Base-by-base conservation (phyloP, 2,888 invertebrate genomes). In the Cancer borealis region DNA sequence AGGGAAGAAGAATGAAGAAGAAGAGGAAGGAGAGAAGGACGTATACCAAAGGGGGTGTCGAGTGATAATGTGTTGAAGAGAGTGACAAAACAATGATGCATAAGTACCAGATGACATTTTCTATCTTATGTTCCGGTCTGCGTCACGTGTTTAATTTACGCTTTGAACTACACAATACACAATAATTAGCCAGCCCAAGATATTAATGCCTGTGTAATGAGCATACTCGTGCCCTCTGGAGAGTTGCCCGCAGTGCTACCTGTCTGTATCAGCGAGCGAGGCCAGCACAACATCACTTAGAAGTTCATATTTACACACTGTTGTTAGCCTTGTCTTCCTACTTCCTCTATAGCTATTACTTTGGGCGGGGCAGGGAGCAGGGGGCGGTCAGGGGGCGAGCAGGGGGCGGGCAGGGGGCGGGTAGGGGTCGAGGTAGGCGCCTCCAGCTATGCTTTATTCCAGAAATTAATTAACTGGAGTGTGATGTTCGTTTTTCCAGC, bases 391-490 rank as follows among this genome's bases (percentile, higher is more conserved):
- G 3, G 17, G 12, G 54, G 12, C 8, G 10, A 26, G 10, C 5
- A 73, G 84, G 8, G 39, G 30, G 17, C 39, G 17, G 1, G 17
- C 39, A 12, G 84, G 39, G 39, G 39, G 12, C 30, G 79, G 39
- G 79, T 2, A 12, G 79, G 39, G 39, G 17, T 30, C 2, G 84
- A 39, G 30, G n/a, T 3, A 84, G 39, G 39, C 73, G 26, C 73
- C 26, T 8, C n/a, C 26, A 73, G 84, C 84, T 39, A 84, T 84
- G 30, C 84, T 84, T 84, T 84, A 39, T 84, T 84, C 84, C 84
- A 84, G 84, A 39, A 84, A 39, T 84, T 84, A 73, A 73, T 73
- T 84, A 84, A 84, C 39, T 10, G 84, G 84, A 84, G 39, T 84
- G 84, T 84, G 84, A 84, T 30, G 84, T 39, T 30, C 30, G 14